phyloP scores from a whole-genome alignment of 92 coral and sea anemone species.

The Palythoa caribaeorum region DNA sequence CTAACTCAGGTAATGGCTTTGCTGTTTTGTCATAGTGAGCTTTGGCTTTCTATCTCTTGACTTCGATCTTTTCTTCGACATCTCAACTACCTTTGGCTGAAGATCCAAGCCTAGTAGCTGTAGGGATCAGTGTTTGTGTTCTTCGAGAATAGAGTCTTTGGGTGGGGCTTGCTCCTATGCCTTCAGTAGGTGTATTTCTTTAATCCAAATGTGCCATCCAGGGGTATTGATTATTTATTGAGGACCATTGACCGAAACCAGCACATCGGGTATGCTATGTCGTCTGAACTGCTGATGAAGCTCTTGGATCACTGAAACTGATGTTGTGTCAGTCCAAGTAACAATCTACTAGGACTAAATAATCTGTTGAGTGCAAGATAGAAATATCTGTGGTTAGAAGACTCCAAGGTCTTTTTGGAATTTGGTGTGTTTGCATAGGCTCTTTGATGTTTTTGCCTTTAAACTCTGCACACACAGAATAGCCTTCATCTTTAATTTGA shows the following conservation, averaged over 20 bases:
- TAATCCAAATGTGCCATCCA: conserved; percentile 61
- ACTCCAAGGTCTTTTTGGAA: conserved; percentile 71
- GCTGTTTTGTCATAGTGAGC: conserved; percentile 49
- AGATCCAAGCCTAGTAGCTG: neutral
- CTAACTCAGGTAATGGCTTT: conserved; percentile 57
- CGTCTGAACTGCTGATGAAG: conserved; percentile 60
- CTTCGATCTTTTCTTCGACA: conserved; percentile 17
- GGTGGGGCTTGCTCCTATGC: conserved; percentile 53
- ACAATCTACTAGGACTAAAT: conserved; percentile 60
- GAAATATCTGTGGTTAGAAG: conserved; percentile 58
- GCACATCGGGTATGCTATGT: conserved; percentile 64
- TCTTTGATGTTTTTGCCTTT: conserved; percentile 40
- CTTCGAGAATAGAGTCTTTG: neutral
- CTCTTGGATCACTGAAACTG: conserved; percentile 56
- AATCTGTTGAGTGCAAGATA: conserved; percentile 44
- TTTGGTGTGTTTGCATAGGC: conserved; percentile 62
- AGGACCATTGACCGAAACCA: conserved; percentile 66
- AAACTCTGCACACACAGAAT: conserved; percentile 50
- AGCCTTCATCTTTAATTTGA: conserved; percentile 58
- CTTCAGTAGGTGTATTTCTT: conserved; percentile 56
- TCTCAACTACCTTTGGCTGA: neutral
- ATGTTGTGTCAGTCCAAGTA: conserved; percentile 60
- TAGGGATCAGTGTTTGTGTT: neutral
- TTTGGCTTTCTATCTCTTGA: conserved; percentile 49
- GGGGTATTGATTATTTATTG: conserved; percentile 60